Evolutionary conservation across 2,888 invertebrate genomes (phyloP), one percentile per base, ranked within the genome.

Genomic region (Bombylius discolor): DNA sequence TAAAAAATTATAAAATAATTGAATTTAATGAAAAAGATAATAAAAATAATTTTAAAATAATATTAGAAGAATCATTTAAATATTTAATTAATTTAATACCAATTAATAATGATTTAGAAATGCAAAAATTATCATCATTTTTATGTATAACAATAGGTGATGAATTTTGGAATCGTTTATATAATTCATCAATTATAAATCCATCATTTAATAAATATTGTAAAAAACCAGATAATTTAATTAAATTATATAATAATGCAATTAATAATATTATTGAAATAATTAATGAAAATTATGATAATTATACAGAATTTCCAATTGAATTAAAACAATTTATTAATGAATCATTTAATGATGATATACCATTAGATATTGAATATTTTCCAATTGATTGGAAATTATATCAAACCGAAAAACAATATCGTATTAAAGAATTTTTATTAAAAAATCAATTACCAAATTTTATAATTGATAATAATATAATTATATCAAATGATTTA

Each of bases 361-460:
- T 79, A 63, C 84, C 87, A 0, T 80, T 82, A 60, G 78, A 79
- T 42, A 80, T 82, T 63, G 84, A 85, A 67, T 81, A 84, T 68
- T 84, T 87, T 61, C 79, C 85, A 0, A 70, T 72, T 31, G 78
- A 77, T 64, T 84, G 82, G 73, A 82, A 79, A 62, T 75, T 60
- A 64, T 71, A 42, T 71, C 49, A 54, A 31, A 45, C 39, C 1
- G 39, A 42, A 11, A 45, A 45, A 14, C 5, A n/a, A 5, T n/a
- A 14, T n/a, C 7, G 14, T 14, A 7, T 45, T 5, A 45, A 45
- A 14, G n/a, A 45, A 66, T 70, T 42, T 71, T 80, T 55, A 72
- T 87, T 68, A 73, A 76, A 48, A 72, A 72, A 34, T 68, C 85
- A 8, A 77, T 78, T 65, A 67, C 88, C 45, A 67, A 68, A 6